These are phyloP conservation scores for Papilio polyxenes DNA, from an alignment of 1,140 invertebrate genomes.

Conservation along the genomic window DNA sequence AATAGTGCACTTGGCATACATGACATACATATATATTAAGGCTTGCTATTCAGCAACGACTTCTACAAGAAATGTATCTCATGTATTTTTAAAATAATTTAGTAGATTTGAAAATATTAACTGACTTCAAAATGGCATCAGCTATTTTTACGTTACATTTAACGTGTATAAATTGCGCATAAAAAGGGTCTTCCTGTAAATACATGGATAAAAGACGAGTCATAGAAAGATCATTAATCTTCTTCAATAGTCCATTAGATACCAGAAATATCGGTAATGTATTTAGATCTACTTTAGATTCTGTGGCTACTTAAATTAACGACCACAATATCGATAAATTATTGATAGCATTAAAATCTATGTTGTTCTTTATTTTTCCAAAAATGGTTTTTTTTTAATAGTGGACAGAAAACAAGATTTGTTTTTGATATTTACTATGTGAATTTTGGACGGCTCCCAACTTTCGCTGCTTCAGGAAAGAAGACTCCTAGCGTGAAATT, in stretches of 20 bases:
- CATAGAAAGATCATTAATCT: background rate
- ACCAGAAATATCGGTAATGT: background rate
- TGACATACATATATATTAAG: background rate
- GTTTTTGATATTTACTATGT: no score
- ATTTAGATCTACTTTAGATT: conserved; percentile 13
- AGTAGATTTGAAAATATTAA: background rate
- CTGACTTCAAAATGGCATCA: background rate
- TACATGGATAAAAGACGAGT: background rate
- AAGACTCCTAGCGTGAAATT: background rate
- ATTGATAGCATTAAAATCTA: background rate
- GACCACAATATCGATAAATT: background rate
- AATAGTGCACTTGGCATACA: background rate
- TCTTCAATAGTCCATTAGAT: conserved; percentile 12
- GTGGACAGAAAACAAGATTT: no score
- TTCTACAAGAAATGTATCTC: background rate
- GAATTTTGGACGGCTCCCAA: background rate
- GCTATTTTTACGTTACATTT: background rate
- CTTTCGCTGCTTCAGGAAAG: background rate
- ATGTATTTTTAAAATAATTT: background rate
- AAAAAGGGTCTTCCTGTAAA: background rate
- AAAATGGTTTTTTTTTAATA: no score
- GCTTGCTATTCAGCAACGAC: background rate
- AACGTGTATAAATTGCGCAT: background rate
- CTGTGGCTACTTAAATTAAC: background rate
- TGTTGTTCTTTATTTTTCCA: no score